Conservation (phyloP, 2,797 vertebrate genomes). For the Toxotes lorentzi region DNA sequence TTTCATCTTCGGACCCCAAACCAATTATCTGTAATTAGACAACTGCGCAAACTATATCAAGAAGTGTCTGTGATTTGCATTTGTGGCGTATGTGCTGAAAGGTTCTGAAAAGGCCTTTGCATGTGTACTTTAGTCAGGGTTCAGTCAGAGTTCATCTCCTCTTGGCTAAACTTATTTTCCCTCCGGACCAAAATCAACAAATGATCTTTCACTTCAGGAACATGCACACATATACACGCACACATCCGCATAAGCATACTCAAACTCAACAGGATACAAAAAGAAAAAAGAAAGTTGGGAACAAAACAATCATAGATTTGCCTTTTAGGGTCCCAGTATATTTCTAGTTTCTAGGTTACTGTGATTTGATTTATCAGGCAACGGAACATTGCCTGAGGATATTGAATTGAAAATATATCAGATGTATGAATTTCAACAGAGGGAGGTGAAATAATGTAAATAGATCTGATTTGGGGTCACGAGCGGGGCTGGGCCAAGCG, state of each 20-base stretch:
- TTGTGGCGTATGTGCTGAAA: slow-evolving; percentile 64
- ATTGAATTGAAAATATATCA: slow-evolving; percentile 76
- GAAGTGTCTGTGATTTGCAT: slow-evolving; percentile 66
- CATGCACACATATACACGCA: slow-evolving; percentile 7
- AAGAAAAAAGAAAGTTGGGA: slow-evolving; percentile 17
- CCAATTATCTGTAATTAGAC: slow-evolving; percentile 81
- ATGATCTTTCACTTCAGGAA: slow-evolving; percentile 60
- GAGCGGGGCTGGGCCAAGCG: slow-evolving; percentile 25
- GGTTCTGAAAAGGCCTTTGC: slow-evolving; percentile 55
- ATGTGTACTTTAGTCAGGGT: slow-evolving; percentile 59
- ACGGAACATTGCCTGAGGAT: slow-evolving; percentile 68
- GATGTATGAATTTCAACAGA: slow-evolving; percentile 70
- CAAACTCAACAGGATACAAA: slow-evolving; percentile 23
- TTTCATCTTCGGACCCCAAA: slow-evolving; percentile 56
- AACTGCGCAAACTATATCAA: slow-evolving; percentile 73
- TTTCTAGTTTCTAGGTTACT: slow-evolving; percentile 64
- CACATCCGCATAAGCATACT: not conserved
- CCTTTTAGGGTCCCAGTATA: slow-evolving; percentile 57
- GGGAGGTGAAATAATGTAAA: slow-evolving; percentile 72
- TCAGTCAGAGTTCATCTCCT: slow-evolving; percentile 77
- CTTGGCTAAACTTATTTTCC: slow-evolving; percentile 69
- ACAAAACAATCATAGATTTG: slow-evolving; percentile 37
- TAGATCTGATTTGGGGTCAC: slow-evolving; percentile 67
- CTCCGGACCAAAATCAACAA: slow-evolving; percentile 72
- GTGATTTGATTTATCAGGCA: slow-evolving; percentile 74